A percentile compares a stretch with the other conserved stretches of the same genome.
These are phyloP conservation scores for Caenorhabditis uteleia DNA, from an alignment of 2,888 invertebrate species.

Conservation along the genomic window DNA sequence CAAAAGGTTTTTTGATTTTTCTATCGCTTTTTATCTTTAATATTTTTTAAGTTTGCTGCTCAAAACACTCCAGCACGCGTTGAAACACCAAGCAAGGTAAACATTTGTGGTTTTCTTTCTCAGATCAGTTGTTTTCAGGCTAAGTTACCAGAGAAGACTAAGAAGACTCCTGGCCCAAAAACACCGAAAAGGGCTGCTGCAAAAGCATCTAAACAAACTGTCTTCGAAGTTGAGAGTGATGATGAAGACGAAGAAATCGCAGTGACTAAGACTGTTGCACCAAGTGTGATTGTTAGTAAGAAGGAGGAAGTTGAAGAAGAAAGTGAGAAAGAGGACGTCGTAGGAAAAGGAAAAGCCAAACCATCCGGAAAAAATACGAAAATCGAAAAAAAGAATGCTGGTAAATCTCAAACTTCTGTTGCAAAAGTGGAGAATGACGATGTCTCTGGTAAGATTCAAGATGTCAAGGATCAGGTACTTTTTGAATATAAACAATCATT, in stretches of 20 bases:
- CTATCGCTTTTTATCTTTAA: not conserved
- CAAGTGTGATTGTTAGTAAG: not conserved
- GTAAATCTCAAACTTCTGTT: too few relatives aligned
- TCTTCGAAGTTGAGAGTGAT: not conserved
- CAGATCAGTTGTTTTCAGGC: too few relatives aligned
- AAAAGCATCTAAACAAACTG: conserved; percentile 7
- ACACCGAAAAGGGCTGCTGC: conserved; percentile 3
- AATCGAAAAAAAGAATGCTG: too few relatives aligned
- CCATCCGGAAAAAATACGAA: too few relatives aligned
- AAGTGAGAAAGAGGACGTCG: too few relatives aligned
- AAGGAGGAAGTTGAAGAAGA: conserved; percentile 12
- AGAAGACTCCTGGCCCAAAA: not conserved
- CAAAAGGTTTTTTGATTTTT: too few relatives aligned
- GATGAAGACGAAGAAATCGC: conserved; percentile 8
- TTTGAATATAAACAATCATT: too few relatives aligned
- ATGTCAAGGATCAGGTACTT: conserved; percentile 22
- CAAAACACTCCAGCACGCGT: not conserved
- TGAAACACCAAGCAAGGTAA: not conserved
- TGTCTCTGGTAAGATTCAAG: not conserved
- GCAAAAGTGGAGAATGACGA: too few relatives aligned
- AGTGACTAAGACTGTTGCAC: conserved; percentile 12
- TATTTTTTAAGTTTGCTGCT: not conserved
- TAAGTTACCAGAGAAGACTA: not conserved
- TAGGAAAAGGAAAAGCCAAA: too few relatives aligned
- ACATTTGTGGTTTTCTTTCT: too few relatives aligned